Evolutionary conservation across 1,140 invertebrate species (phyloP).

Genomic region (Drosophila truncata): DNA sequence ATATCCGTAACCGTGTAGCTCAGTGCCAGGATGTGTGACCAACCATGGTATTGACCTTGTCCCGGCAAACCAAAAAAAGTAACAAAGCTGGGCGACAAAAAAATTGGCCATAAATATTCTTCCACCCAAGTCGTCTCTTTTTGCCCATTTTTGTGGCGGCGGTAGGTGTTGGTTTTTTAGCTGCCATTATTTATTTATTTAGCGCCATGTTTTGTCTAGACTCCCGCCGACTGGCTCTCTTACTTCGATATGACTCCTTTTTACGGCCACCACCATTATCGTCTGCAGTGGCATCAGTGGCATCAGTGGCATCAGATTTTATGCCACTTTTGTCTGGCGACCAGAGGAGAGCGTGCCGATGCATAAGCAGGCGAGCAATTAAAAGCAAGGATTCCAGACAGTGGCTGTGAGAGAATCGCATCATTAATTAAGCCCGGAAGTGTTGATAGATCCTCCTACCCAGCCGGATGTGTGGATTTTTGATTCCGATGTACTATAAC

Average conservation of each 20-base stretch:
- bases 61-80: constrained; percentile 31
- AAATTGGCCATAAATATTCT: constrained; percentile 67
- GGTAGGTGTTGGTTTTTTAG: constrained; percentile 25
- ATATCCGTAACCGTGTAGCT: constrained; percentile 16
- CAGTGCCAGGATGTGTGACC: constrained; percentile 44
- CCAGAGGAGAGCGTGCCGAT: constrained; percentile 49
- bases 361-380: constrained; percentile 77
- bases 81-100: constrained; percentile 7
- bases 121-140: constrained; percentile 39
- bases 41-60: constrained; percentile 74
- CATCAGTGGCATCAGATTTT: constrained; percentile 54
- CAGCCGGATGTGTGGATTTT: not conserved
- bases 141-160: constrained; percentile 62
- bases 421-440: constrained; percentile 67
- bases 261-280: constrained; percentile 65
- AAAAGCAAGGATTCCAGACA: constrained; percentile 71
- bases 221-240: constrained; percentile 53
- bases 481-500: not conserved
- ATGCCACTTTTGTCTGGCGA: constrained; percentile 70
- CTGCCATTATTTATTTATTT: constrained; percentile 82
- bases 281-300: constrained; percentile 41
- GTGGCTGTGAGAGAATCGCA: constrained; percentile 23
- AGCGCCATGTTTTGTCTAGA: constrained; percentile 83
- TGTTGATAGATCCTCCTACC: constrained; percentile 22
- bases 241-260: constrained; percentile 73